Evolutionary conservation across 1,140 invertebrate species (phyloP).

Genomic region (Colletes latitarsis): DNA sequence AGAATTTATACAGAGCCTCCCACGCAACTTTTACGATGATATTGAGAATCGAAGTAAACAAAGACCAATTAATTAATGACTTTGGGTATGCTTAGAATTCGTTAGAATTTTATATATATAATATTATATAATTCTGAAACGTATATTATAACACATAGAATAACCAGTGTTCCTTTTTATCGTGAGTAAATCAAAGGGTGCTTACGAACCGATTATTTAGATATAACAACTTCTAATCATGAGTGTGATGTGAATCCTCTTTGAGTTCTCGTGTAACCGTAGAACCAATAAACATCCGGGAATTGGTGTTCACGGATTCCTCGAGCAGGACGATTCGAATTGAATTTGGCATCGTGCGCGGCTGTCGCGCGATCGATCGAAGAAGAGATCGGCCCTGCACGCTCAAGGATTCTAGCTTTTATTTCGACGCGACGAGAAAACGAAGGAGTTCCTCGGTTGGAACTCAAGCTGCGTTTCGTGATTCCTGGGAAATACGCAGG

Average conservation of each 20-base stretch:
- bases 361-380: slow-evolving; percentile 21
- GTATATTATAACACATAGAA: no score
- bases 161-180: no score
- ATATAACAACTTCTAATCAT: not conserved
- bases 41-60: no score
- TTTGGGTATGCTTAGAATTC: no score
- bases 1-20: not conserved
- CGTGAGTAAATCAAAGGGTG: no score
- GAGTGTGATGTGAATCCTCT: no score
- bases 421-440: not conserved
- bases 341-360: not conserved
- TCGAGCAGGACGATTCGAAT: not conserved
- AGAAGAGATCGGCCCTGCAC: not conserved
- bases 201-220: no score
- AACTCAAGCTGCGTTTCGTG: slow-evolving; percentile 13
- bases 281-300: slow-evolving; percentile 1
- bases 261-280: not conserved
- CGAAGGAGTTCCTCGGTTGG: not conserved
- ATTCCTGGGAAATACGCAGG: slow-evolving; percentile 27
- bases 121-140: no score
- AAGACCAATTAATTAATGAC: no score
- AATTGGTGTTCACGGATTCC: not conserved
- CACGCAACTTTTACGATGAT: no score
- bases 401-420: not conserved
- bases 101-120: no score